Percentiles rank a stretch among this genome's conserved stretches.
phyloP scores from a whole-genome alignment of 2,113 vertebrate species.

The Micronisus gabar region DNA sequence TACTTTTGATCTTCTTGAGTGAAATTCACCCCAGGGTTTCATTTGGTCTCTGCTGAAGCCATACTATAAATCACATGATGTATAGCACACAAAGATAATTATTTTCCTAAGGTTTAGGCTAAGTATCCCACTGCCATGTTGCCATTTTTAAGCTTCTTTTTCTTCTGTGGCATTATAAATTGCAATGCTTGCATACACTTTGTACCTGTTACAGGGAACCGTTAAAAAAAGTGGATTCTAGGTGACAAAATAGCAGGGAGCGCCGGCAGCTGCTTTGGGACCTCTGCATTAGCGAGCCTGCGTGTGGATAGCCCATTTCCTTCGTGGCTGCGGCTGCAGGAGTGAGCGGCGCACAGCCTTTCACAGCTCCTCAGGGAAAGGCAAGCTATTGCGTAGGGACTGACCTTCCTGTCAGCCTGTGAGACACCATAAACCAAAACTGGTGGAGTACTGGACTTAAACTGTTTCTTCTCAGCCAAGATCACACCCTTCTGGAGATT shows the following conservation, averaged over 20 bases:
- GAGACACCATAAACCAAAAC: constrained; percentile 11
- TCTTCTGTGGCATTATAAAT: not conserved
- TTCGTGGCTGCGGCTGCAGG: not conserved
- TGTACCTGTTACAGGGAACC: not conserved
- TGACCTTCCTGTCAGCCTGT: not conserved
- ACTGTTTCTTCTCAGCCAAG: constrained; percentile 12
- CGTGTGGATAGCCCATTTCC: not conserved
- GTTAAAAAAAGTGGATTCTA: not conserved
- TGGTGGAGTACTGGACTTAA: not conserved
- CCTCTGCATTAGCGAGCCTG: not conserved
- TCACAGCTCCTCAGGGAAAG: not conserved
- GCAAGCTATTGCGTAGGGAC: not conserved
- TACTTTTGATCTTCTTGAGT: not conserved
- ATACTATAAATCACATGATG: not conserved
- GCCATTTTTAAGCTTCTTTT: not conserved
- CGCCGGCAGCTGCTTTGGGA: not conserved
- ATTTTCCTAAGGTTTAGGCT: not conserved
- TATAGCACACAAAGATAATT: not conserved
- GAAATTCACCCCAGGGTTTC: not conserved
- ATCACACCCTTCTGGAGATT: constrained; percentile 45
- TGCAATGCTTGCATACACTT: not conserved
- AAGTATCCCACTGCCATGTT: not conserved
- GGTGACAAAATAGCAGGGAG: not conserved
- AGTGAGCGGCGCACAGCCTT: not conserved
- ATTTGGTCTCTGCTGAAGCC: not conserved